Conservation (phyloP, 1,140 invertebrate genomes). For the Rhyacophila brunnea region DNA sequence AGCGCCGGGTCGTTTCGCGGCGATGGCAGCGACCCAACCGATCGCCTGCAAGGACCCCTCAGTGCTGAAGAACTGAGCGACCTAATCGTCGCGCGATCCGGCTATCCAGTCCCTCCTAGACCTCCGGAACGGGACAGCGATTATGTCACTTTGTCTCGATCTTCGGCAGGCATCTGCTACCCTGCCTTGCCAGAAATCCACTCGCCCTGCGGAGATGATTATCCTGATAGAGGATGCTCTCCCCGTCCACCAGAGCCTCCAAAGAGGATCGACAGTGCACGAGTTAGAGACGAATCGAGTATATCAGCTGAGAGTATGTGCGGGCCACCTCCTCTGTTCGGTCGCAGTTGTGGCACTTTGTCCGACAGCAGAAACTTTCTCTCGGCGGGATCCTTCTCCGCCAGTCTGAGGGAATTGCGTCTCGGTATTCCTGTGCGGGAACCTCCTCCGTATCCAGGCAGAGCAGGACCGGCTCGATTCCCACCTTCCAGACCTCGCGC, state of each 20-base stretch:
- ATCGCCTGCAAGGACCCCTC: slow-evolving; percentile 69
- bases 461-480: slow-evolving; percentile 20
- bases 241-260: slow-evolving; percentile 62
- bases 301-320: slow-evolving; percentile 23
- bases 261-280: slow-evolving; percentile 61
- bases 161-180: slow-evolving; percentile 55
- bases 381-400: slow-evolving; percentile 18
- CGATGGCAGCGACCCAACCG: slow-evolving; percentile 82
- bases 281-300: slow-evolving; percentile 22
- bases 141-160: slow-evolving; percentile 79
- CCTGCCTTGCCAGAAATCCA: slow-evolving; percentile 54
- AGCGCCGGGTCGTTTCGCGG: slow-evolving; percentile 77
- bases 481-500: slow-evolving; percentile 36
- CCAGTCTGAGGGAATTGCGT: slow-evolving; percentile 23
- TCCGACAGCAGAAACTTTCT: neutral
- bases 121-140: slow-evolving; percentile 82
- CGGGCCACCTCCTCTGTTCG: neutral
- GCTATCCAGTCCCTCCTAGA: slow-evolving; percentile 61
- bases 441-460: slow-evolving; percentile 26
- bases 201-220: slow-evolving; percentile 51
- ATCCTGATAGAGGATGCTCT: slow-evolving; percentile 47
- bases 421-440: slow-evolving; percentile 29
- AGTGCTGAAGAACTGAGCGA: slow-evolving; percentile 79
- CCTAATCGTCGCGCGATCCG: slow-evolving; percentile 72
- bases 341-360: neutral